Base-by-base conservation (phyloP, 2,888 invertebrate species). In the Polyommatus icarus region DNA sequence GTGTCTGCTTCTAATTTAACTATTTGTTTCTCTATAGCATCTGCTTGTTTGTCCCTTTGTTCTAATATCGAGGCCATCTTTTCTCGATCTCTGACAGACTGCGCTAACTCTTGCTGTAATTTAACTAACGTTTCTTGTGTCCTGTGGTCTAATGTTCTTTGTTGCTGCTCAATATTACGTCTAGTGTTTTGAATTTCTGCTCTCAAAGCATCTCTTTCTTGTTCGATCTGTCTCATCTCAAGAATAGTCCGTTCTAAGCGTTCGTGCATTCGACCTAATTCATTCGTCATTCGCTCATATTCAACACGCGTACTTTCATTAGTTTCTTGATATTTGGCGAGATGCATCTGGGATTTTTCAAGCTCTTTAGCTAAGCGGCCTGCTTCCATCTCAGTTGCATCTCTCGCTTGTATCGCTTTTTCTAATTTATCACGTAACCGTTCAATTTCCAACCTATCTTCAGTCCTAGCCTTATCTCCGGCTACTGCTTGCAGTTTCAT, bases 331-430 rank as follows among this genome's bases (percentile, higher is more conserved):
- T 97, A 97, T 89, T 98, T 98, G 54, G 96, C 95, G 81, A 98
- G 95, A 90, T 97, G 97, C 91, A 97, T 95, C 87, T 98, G 97
- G 76, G 97, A 96, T 90, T 98, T 98, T 89, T 98, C 98, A 78
- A 97, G 94, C 91, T 97, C 98, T 87, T 97, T 97, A 32, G 97
- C 97, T 81, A 98, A 91, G 81, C 97, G 95, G 78, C 97, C 97
- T 50, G 97, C 97, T 88, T 98, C 98, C 90, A 97, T 95, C 93
- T 98, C 98, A 8, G 97, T 97, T 76, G 97, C 96, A 86, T 98
- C 97, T 83, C 97, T 95, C 0, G 96, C 96, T 86, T 96, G 96
- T 80, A 97, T 96, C 18, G 97, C 97, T 90, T 98, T 97, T 86
- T 98, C 98, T 78, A 98, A 94, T 87, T 98, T 97, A 83, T 98